Evolutionary conservation across 2,113 vertebrate genomes (phyloP).

Genomic region (Oreochromis aureus): DNA sequence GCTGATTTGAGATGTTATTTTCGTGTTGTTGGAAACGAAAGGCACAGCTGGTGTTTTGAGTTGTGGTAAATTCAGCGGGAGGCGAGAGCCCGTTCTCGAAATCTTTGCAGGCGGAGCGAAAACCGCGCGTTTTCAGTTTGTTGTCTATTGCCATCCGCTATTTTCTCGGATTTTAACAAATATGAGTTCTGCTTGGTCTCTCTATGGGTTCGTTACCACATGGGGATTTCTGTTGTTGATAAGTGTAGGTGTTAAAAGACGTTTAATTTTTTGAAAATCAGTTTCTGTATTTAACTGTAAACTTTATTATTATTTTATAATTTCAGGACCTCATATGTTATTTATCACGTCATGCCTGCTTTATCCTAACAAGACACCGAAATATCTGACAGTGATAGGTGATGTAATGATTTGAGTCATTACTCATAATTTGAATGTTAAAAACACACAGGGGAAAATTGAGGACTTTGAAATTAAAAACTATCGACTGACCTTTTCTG

Average conservation of each 20-base stretch:
- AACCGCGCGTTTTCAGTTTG: slow-evolving; percentile 70
- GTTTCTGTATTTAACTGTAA: not conserved
- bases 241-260: not conserved
- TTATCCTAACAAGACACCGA: not conserved
- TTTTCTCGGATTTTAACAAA: not conserved
- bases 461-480: not conserved
- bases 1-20: not conserved
- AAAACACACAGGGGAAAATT: not conserved
- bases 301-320: not conserved
- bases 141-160: slow-evolving; percentile 29
- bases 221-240: not conserved
- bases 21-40: not conserved
- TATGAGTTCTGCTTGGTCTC: not conserved
- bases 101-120: slow-evolving; percentile 18
- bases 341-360: not conserved
- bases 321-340: not conserved
- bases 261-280: not conserved
- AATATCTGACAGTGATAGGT: not conserved
- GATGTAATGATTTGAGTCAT: not conserved
- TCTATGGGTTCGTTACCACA: not conserved
- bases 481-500: not conserved
- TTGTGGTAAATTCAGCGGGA: not conserved
- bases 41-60: not conserved
- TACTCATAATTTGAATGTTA: not conserved
- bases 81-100: not conserved